phyloP scores from a whole-genome alignment of 2,888 invertebrate genomes.

The Antitype chi region DNA sequence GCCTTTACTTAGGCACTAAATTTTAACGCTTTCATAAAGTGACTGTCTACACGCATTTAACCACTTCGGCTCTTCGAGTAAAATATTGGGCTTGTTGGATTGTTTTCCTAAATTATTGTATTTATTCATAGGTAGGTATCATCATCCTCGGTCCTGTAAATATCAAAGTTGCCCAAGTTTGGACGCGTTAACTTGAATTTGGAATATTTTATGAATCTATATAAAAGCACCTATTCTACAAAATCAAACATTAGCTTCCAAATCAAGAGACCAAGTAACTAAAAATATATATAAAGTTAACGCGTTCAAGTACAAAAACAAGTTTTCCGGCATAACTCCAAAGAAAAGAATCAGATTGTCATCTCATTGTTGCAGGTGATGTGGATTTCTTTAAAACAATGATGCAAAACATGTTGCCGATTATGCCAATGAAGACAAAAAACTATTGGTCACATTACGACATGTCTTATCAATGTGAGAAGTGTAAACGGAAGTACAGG shows the following conservation, averaged over 20 bases:
- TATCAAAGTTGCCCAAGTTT: conserved; percentile 1
- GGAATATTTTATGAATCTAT: not conserved
- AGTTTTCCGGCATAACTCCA: conserved; percentile 1
- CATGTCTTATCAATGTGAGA: conserved; percentile 90
- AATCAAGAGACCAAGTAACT: not conserved
- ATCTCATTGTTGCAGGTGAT: conserved; percentile 88
- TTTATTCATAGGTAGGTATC: conserved; percentile 52
- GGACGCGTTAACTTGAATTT: conserved; percentile 53
- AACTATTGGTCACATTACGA: conserved; percentile 88
- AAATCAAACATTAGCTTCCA: conserved; percentile 5
- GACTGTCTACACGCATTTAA: conserved; percentile 31
- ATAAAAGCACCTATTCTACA: not conserved
- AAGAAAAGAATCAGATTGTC: conserved; percentile 64
- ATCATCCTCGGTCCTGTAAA: conserved; percentile 7
- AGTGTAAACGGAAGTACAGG: conserved; percentile 93
- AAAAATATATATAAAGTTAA: conserved; percentile 41
- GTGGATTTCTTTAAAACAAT: conserved; percentile 88
- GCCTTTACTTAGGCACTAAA: not conserved
- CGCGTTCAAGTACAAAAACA: conserved; percentile 42
- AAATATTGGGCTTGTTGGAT: conserved; percentile 7
- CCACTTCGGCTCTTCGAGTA: conserved; percentile 3
- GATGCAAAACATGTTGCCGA: conserved; percentile 88
- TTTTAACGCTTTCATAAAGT: conserved; percentile 25
- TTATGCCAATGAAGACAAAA: conserved; percentile 88
- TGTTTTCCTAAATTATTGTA: not conserved